Evolutionary conservation across 2,113 vertebrate species (phyloP).

Genomic region (Martes martes): DNA sequence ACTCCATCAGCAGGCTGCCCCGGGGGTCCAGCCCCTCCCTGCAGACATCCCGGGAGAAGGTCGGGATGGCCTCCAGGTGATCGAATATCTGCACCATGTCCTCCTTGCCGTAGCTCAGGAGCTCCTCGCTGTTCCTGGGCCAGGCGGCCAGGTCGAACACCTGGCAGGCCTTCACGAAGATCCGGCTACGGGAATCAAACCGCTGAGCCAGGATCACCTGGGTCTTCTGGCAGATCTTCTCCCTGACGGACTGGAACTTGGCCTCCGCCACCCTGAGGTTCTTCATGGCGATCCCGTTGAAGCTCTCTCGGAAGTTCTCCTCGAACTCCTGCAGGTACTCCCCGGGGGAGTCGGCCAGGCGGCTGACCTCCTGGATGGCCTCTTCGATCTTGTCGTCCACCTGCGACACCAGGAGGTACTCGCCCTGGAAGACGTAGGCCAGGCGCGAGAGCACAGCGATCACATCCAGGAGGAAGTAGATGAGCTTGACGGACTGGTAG

Average conservation of each 20-base stretch:
- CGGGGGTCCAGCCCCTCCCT: slow-evolving; percentile 85
- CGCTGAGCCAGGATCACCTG: slow-evolving; percentile 93
- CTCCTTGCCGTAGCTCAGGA: slow-evolving; percentile 91
- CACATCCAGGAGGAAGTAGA: slow-evolving; percentile 96
- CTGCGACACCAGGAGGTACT: slow-evolving; percentile 92
- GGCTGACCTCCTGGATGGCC: slow-evolving; percentile 94
- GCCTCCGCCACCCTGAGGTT: slow-evolving; percentile 96
- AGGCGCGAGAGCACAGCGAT: slow-evolving; percentile 93
- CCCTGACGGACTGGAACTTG: slow-evolving; percentile 97
- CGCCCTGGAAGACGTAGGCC: slow-evolving; percentile 93
- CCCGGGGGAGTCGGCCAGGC: slow-evolving; percentile 91
- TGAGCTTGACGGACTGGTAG: slow-evolving; percentile 96
- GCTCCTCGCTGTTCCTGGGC: slow-evolving; percentile 90
- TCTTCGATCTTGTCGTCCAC: slow-evolving; percentile 93
- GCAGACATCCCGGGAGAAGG: slow-evolving; percentile 83
- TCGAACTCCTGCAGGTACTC: slow-evolving; percentile 97
- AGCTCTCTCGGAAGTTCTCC: slow-evolving; percentile 96
- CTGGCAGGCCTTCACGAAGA: slow-evolving; percentile 92
- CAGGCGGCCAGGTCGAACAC: slow-evolving; percentile 92
- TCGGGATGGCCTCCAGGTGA: slow-evolving; percentile 90
- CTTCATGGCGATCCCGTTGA: slow-evolving; percentile 94
- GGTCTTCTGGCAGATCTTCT: slow-evolving; percentile 96
- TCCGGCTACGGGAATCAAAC: slow-evolving; percentile 89
- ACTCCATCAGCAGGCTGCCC: slow-evolving; percentile 90
- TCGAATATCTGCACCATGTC: slow-evolving; percentile 93